Evolutionary conservation across 1,140 invertebrate species (phyloP), one percentile per base, ranked within the genome.

Genomic region (Matsumurasca onukii): DNA sequence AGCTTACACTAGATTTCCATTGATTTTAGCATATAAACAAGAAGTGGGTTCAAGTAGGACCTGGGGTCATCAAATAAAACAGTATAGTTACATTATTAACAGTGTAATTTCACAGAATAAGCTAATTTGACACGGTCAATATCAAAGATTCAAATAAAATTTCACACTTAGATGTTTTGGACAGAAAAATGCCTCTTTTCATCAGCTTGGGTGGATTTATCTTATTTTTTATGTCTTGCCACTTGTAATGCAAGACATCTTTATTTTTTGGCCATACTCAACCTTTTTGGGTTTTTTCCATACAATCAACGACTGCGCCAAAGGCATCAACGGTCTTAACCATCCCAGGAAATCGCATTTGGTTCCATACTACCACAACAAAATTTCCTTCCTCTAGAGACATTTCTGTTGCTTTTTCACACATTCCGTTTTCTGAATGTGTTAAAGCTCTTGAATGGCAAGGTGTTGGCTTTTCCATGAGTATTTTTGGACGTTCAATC

Each of bases 221-320:
- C 52, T 51, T 52, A 22, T 27, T 59, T 29, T 49, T 51, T 0
- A 69, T 31, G 39, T 69, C 49, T 22, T 24, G 2, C 63, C 68
- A 69, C 31, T 57, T 25, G 39, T 69, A 69, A 17, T 61, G 31
- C 13, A 66, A 45, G 57, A 57, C 25, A 34, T 69, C 63, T 24
- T 62, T 62, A 9, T 55, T 57, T 55, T 31, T 39, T 3, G 64
- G 63, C 69, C 69, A 70, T 51, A 66, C 66, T 64, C 69, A 70
- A n/a, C 27, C 65, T 29, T 66, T 66, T 52, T 55, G 31, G 5
- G 63, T 65, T 67, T 31, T 52, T n/a, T 66, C 48, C 48, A 69
- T 66, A 51, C 57, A 69, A 30, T 66, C 55, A 17, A 69, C 55
- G 20, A 31, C 45, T 27, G 61, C 68, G 3, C 59, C 48, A 30